Evolutionary conservation across 2,113 vertebrate species (phyloP).

Genomic region (Toxostoma redivivum): DNA sequence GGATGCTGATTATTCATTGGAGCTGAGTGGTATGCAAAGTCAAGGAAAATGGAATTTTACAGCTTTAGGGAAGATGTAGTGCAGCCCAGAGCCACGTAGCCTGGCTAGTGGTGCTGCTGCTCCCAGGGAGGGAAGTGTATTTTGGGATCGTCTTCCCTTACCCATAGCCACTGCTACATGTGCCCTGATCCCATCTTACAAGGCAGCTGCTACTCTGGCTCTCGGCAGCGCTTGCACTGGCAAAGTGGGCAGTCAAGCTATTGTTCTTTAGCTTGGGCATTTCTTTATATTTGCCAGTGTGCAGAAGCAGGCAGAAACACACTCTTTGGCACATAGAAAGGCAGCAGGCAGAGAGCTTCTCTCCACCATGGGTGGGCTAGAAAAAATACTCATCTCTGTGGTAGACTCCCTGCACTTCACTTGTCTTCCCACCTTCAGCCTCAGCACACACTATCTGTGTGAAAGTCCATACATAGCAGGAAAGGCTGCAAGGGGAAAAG

Average conservation of each 20-base stretch:
- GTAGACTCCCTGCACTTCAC: background rate
- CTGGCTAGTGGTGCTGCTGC: background rate
- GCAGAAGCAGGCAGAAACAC: background rate
- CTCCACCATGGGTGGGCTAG: background rate
- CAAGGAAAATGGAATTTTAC: background rate
- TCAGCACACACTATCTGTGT: accelerated
- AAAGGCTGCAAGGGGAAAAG: background rate
- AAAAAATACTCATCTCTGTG: accelerated
- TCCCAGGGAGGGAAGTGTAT: background rate
- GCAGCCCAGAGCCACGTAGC: accelerated
- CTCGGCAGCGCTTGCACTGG: background rate
- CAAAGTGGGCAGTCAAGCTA: background rate
- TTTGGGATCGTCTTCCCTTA: background rate
- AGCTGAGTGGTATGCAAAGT: background rate
- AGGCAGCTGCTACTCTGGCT: background rate
- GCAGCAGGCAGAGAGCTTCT: background rate
- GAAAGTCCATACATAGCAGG: background rate
- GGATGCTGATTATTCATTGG: background rate
- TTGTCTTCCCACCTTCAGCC: background rate
- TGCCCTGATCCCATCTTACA: background rate
- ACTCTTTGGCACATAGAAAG: background rate
- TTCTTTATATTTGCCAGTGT: background rate
- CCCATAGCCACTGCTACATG: accelerated
- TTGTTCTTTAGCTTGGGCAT: background rate
- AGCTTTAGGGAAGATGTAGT: background rate